Conservation (phyloP, 2,888 invertebrate genomes). For the Drosophila conformis region DNA sequence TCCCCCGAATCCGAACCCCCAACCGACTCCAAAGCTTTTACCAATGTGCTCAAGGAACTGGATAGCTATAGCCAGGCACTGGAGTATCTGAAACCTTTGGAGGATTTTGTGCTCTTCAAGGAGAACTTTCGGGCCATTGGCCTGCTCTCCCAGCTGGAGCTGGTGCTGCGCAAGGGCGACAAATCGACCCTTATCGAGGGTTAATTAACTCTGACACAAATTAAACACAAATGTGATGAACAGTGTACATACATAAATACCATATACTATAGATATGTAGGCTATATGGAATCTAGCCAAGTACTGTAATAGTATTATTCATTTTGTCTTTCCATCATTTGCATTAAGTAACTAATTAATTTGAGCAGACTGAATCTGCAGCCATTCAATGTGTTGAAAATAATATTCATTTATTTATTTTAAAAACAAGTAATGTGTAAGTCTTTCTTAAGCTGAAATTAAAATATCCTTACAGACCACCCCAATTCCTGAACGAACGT, state of each 20-base stretch:
- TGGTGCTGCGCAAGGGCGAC: constrained; percentile 78
- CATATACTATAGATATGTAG: neutral
- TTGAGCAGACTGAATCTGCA: constrained; percentile 6
- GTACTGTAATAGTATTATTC: constrained; percentile 66
- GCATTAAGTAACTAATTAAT: constrained; percentile 24
- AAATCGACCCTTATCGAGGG: constrained; percentile 70
- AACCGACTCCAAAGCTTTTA: constrained; percentile 22
- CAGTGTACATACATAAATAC: constrained; percentile 50
- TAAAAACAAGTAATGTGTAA: neutral
- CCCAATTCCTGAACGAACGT: too few relatives aligned
- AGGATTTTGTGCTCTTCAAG: constrained; percentile 82
- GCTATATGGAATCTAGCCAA: constrained; percentile 40
- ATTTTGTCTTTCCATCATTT: constrained; percentile 43
- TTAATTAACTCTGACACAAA: constrained; percentile 21
- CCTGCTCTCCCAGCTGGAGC: constrained; percentile 81
- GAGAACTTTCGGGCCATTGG: constrained; percentile 84
- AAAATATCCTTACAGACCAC: neutral
- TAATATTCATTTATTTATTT: constrained; percentile 63
- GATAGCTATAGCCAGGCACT: constrained; percentile 79
- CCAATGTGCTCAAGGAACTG: constrained; percentile 64
- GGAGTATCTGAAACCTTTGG: constrained; percentile 81
- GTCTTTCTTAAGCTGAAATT: neutral
- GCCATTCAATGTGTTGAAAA: constrained; percentile 49
- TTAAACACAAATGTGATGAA: constrained; percentile 73
- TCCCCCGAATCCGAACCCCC: constrained; percentile 51